These are phyloP conservation scores for Chaetura pelagica DNA, from an alignment of 2,113 vertebrate genomes.

Conservation along the genomic window DNA sequence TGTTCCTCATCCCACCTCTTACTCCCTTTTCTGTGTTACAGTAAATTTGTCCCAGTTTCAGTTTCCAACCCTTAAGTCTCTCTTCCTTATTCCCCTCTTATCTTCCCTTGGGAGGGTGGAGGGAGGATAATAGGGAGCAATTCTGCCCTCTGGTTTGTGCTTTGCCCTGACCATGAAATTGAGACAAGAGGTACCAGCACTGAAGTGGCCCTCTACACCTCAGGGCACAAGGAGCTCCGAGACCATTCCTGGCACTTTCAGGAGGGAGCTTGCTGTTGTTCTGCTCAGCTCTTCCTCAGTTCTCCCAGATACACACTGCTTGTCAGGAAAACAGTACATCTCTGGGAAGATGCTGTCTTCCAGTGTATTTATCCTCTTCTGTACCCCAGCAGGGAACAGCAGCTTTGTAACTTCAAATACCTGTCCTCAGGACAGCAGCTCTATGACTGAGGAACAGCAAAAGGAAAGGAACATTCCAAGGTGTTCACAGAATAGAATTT, in stretches of 20 bases:
- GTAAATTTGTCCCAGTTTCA: too few species aligned
- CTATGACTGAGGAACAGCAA: not conserved
- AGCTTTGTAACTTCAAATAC: not conserved
- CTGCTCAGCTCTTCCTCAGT: not conserved
- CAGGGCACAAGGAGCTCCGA: not conserved
- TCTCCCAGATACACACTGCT: not conserved
- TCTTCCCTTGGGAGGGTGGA: too few species aligned
- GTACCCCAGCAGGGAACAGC: not conserved
- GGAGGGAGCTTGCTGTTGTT: not conserved
- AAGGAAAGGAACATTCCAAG: not conserved
- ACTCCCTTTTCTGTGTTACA: too few species aligned
- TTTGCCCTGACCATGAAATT: too few species aligned
- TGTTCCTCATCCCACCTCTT: too few species aligned
- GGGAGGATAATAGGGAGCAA: too few species aligned
- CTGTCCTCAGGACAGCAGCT: not conserved
- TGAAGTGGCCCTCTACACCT: not conserved
- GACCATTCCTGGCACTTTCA: not conserved
- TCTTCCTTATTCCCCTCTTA: too few species aligned
- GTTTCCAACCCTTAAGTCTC: too few species aligned
- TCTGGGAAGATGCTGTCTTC: not conserved
- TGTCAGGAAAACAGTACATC: not conserved
- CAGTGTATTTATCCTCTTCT: not conserved
- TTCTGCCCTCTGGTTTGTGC: too few species aligned
- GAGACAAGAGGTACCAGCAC: not conserved
- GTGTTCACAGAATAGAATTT: not conserved